phyloP scores from a whole-genome alignment of 2,888 invertebrate genomes.

The Drosophila macrospina region DNA sequence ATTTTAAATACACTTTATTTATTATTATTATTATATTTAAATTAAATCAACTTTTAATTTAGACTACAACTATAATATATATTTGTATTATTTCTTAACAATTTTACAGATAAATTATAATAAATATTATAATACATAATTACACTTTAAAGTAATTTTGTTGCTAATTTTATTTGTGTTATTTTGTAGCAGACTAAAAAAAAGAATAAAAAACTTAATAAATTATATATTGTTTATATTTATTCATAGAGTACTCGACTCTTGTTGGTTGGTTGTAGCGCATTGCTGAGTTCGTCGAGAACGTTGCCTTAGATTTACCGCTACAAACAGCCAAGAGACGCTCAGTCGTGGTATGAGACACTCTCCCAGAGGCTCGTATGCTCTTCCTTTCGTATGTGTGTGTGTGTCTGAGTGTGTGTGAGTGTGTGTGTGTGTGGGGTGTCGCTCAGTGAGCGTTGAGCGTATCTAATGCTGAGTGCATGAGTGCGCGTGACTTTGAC shows the following conservation, averaged over 20 bases:
- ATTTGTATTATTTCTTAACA: no score
- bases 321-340: slow-evolving; percentile 17
- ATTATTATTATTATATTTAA: no score
- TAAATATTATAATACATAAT: no score
- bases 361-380: slow-evolving; percentile 10
- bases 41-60: no score
- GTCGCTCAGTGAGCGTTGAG: slow-evolving; percentile 7
- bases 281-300: slow-evolving; percentile 25
- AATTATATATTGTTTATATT: no score
- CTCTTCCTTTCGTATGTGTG: not conserved
- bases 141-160: no score
- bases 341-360: slow-evolving; percentile 1
- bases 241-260: no score
- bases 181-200: no score
- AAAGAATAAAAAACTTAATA: no score
- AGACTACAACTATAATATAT: no score
- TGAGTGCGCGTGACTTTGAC: slow-evolving; percentile 38
- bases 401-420: slow-evolving; percentile 1
- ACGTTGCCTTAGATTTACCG: slow-evolving; percentile 23
- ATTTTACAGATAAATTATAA: no score
- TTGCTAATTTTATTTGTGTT: no score
- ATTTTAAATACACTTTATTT: not conserved
- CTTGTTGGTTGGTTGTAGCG: slow-evolving; percentile 23
- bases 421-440: not conserved
- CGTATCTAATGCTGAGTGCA: slow-evolving; percentile 15